These are phyloP conservation scores for Odontocolon sp. DNA, from an alignment of 2,888 invertebrate species.

Conservation along the genomic window DNA sequence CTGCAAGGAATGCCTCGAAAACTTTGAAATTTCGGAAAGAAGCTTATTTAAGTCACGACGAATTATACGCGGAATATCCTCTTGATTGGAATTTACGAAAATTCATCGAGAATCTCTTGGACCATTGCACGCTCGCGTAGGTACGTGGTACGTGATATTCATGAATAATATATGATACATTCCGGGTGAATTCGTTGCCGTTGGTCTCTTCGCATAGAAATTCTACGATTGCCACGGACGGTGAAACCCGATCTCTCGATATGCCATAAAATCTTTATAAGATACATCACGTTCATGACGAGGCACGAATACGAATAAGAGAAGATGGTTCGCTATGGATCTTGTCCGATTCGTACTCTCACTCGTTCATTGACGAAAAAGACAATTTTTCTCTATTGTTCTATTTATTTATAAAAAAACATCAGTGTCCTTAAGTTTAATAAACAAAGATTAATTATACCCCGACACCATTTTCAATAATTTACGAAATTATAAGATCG, in stretches of 20 bases:
- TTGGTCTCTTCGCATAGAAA: conserved; percentile 28
- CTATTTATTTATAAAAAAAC: too few species aligned
- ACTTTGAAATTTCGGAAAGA: too few species aligned
- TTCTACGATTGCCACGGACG: conserved; percentile 9
- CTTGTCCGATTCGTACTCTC: conserved; percentile 11
- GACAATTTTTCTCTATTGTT: not conserved
- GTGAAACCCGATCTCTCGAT: not conserved
- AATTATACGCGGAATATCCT: too few species aligned
- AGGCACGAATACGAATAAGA: not conserved
- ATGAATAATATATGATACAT: conserved; percentile 46
- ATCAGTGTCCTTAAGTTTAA: too few species aligned
- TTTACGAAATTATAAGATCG: too few species aligned
- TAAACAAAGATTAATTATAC: too few species aligned
- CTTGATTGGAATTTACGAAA: conserved; percentile 23
- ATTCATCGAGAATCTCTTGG: conserved; percentile 38
- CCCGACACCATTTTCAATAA: too few species aligned
- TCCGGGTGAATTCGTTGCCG: conserved; percentile 26
- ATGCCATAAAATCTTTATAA: conserved; percentile 33
- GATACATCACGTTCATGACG: not conserved
- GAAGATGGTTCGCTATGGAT: conserved; percentile 23
- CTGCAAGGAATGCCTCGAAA: too few species aligned
- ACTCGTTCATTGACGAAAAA: too few species aligned
- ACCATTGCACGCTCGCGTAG: not conserved
- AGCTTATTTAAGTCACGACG: too few species aligned
- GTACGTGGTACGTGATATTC: conserved; percentile 39